Evolutionary conservation across 2,888 invertebrate species (phyloP).

Genomic region (Dryobotodes eremita): DNA sequence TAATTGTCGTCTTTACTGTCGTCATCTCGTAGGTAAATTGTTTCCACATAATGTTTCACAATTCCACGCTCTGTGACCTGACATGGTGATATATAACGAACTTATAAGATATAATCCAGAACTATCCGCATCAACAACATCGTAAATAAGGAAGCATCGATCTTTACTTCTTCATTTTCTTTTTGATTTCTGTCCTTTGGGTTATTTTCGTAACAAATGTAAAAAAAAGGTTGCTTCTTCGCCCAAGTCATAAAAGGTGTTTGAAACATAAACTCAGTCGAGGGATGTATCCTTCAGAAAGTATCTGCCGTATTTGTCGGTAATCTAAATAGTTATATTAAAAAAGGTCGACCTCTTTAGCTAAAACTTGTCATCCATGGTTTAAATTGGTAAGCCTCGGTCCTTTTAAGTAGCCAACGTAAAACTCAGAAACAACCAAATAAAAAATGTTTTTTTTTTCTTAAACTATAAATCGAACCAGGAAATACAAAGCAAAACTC

Average conservation of each 20-base stretch:
- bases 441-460: background rate
- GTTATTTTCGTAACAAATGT: background rate
- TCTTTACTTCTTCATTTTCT: background rate
- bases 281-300: background rate
- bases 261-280: slow-evolving; percentile 3
- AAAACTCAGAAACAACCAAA: background rate
- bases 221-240: background rate
- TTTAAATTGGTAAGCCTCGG: slow-evolving; percentile 7
- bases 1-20: background rate
- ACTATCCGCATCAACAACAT: background rate
- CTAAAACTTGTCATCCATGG: slow-evolving; percentile 18
- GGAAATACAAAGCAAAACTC: background rate
- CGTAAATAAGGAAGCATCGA: slow-evolving; percentile 10
- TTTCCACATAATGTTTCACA: background rate
- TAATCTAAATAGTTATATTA: background rate
- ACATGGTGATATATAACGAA: no score
- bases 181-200: background rate
- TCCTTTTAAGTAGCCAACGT: background rate
- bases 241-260: background rate
- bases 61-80: background rate
- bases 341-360: background rate
- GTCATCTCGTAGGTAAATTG: background rate
- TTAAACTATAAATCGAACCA: background rate
- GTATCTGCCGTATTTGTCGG: background rate
- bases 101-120: no score